Evolutionary conservation across 2,113 vertebrate species (phyloP).

Genomic region (Rafetus swinhoei): DNA sequence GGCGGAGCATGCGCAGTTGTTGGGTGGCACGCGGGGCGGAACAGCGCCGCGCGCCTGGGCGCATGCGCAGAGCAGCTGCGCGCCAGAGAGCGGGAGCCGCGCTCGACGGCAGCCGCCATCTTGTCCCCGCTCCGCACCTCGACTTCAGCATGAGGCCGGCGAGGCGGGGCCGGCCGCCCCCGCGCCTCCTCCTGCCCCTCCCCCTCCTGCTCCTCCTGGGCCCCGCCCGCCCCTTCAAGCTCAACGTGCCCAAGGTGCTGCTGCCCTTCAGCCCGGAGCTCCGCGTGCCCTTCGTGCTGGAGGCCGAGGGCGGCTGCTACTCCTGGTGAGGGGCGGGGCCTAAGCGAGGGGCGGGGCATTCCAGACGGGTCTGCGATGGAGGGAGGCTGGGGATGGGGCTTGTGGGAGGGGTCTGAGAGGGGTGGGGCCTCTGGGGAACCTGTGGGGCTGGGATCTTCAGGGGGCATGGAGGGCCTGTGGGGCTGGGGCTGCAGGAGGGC

Average conservation of each 20-base stretch:
- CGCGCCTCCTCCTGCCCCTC: neutral
- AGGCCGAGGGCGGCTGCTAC: conserved; percentile 75
- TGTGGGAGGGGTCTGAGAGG: no score
- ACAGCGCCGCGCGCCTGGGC: neutral
- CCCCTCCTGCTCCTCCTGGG: neutral
- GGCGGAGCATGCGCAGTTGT: neutral
- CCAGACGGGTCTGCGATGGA: no score
- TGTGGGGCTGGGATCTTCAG: neutral
- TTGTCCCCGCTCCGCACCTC: fast-evolving
- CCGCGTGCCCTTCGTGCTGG: conserved; percentile 66
- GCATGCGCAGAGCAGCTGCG: neutral
- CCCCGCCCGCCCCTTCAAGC: conserved; percentile 31
- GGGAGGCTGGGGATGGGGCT: no score
- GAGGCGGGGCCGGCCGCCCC: fast-evolving
- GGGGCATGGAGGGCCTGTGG: no score
- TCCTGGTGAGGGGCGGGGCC: conserved; percentile 59
- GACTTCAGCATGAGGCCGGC: neutral
- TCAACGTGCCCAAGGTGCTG: conserved; percentile 73
- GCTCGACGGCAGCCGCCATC: neutral
- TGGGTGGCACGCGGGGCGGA: no score
- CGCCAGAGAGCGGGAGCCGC: neutral
- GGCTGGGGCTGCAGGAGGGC: neutral
- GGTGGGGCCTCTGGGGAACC: no score
- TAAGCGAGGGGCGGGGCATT: fast-evolving
- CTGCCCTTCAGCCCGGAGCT: conserved; percentile 64